Evolutionary conservation across 2,113 vertebrate species (phyloP), one percentile per base, ranked within the genome.

Genomic region (Rafetus swinhoei): DNA sequence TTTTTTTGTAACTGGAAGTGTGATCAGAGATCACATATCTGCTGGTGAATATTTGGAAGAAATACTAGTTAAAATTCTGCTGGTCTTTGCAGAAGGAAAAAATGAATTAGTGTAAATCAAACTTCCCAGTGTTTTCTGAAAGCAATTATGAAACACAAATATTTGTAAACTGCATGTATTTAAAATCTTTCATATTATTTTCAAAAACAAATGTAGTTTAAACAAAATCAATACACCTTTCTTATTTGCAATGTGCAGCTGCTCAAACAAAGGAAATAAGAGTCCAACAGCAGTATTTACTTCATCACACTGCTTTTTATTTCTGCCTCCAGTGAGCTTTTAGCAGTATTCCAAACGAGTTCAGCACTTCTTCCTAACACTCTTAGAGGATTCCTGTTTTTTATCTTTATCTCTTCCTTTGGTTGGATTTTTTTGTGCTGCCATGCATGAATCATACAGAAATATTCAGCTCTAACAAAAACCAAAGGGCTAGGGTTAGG

Each of bases 81-180:
- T 95, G 45, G 15, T 89, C 77, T 86, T 95, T 88, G 32, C 54
- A 94, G 56, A 82, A 91, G 79, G 54, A 57, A 65, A 45, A 80
- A 69, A 39, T 25, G 32, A 87, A 92, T 91, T 85, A 72, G 9
- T 94, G 21, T 87, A 82, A 92, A 90, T 92, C 84, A 94, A 80
- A 8, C 14, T 95, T 95, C 95, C 45, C 59, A 92, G 18, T 85
- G 29, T 69, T 91, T 53, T 92, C 56, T 90, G 92, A 88, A 97
- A 95, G 54, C 72, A 90, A 95, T 95, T 94, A 94, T 79, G 85
- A n/a, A 96, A 90, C 81, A 87, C 32, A 97, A 96, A 95, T 96
- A 97, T 95, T 96, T 96, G 69, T 86, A 96, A 97, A 94, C 76
- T 9, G 69, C 89, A 85, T 95, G 52, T 95, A 89, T 95, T 95